Base-by-base conservation (phyloP, 2,113 vertebrate species). In the Corydoras maculifer region DNA sequence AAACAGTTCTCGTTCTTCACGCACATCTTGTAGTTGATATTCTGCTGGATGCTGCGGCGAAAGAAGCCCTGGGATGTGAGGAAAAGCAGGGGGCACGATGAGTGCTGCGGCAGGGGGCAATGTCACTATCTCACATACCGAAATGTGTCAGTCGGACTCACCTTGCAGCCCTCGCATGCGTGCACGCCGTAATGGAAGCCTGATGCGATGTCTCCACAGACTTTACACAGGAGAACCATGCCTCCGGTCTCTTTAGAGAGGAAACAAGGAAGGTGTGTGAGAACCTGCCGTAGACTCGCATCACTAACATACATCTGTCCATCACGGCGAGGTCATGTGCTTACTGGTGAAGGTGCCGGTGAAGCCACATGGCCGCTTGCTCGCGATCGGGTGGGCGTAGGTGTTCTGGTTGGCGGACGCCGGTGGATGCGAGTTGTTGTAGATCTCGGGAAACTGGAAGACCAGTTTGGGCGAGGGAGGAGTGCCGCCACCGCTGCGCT, bases 151-250 rank as follows among this genome's bases (percentile, higher is more conserved):
- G 9, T 58, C 25, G 69, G 25, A 51, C 79, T 84, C 79, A 90
- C 90, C 87, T 91, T 91, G 88, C 90, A 91, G 35, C 90, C 90
- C 48, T 91, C 90, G 14, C 90, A 91, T 54, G 90, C 90, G 71
- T 91, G 90, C 25, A 91, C 90, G n/a, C 90, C 90, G 51, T 91
- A 91, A 79, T 91, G 90, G 82, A 91, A 91, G 64, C 90, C 90
- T 68, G 90, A 91, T 31, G 90, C 90, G 2, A 91, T 88, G 81
- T 91, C 90, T 10, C 90, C 90, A 65, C 90, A 91, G 35, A 91
- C 90, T 80, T 90, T 91, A 77, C 90, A 91, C n/a, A 91, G 86
- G 68, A 91, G 84, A 67, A 91, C 90, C 89, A 91, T 90, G 69
- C 90, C 90, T 63, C 89, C 88, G 1, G 88, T 86, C 63, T 91